Evolutionary conservation across 2,888 invertebrate genomes (phyloP), one percentile per base, ranked within the genome.

Genomic region (Argyresthia albistria): DNA sequence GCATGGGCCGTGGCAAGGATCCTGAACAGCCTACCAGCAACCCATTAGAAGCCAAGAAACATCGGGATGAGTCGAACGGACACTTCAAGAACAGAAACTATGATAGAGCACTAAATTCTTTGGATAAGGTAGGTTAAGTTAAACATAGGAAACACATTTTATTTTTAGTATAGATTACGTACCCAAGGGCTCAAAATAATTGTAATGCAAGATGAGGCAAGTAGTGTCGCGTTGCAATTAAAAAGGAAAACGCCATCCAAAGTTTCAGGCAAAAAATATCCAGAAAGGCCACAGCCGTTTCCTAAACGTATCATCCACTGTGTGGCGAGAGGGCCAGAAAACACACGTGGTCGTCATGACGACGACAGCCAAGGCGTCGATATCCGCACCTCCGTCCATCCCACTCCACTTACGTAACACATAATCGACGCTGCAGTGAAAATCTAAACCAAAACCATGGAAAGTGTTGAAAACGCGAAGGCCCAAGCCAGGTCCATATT

Each of bases 1-100:
- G 39, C n/a, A 84, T 86, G 86, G 84, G 78, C 9, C 78, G 82
- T 15, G 70, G 71, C 14, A 83, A 87, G 56, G 84, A 84, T 55
- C 76, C 80, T 0, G 87, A 88, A 52, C 64, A 64, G 50, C 78
- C 77, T 0, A 62, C 67, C 46, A 80, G 74, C 57, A 88, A 89
- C 59, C 81, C 88, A 0, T 75, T 83, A 3, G 88, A 79, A 63
- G 91, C 93, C 0, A 94, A 94, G 70, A 87, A 94, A 53, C 89
- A 93, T 64, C 91, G 92, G 36, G 94, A 95, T 70, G 95, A 95
- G 72, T 93, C 95, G 9, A 89, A 90, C 12, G 93, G 92, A 37
- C 94, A 95, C 64, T 89, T 93, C 69, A 94, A 95, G 80, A 90
- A 89, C 58, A 93, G 93, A 10, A 91, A 93, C 73, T 92, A 93